Evolutionary conservation across 2,113 vertebrate species (phyloP).

Genomic region (Capricornis sumatraensis): DNA sequence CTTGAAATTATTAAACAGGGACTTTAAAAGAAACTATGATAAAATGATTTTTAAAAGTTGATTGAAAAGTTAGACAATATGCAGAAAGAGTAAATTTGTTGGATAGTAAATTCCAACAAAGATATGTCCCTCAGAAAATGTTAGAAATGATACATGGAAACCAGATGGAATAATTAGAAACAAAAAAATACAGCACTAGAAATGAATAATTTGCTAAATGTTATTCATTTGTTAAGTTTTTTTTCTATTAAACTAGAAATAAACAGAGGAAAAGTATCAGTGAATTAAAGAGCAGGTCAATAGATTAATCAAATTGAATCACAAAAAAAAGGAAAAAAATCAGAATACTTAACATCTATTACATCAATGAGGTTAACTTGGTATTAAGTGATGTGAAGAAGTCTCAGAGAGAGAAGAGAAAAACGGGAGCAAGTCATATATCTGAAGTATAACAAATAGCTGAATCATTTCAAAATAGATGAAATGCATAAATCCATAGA

Average conservation of each 20-base stretch:
- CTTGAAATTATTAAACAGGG: background rate
- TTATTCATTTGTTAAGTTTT: background rate
- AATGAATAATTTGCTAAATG: background rate
- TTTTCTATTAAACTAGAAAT: background rate
- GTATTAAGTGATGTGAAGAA: background rate
- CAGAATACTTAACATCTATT: background rate
- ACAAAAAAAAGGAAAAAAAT: background rate
- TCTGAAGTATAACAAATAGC: background rate
- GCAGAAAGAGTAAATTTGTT: background rate
- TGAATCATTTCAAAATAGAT: background rate
- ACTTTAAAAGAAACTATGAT: background rate
- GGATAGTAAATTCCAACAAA: background rate
- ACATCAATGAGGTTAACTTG: background rate
- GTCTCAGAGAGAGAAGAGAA: background rate
- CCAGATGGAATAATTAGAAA: background rate
- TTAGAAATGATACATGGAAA: background rate
- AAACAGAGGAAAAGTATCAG: background rate
- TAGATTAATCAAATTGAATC: background rate
- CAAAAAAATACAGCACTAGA: background rate
- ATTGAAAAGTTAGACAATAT: background rate
- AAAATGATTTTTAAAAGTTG: background rate
- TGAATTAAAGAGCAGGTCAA: background rate
- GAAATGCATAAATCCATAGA: background rate
- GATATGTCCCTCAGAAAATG: background rate
- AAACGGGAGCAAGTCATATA: background rate